Percentiles rank a stretch among this genome's conserved stretches.
Conservation (phyloP, 2,797 vertebrate species). For the Chaenodraco wilsoni region DNA sequence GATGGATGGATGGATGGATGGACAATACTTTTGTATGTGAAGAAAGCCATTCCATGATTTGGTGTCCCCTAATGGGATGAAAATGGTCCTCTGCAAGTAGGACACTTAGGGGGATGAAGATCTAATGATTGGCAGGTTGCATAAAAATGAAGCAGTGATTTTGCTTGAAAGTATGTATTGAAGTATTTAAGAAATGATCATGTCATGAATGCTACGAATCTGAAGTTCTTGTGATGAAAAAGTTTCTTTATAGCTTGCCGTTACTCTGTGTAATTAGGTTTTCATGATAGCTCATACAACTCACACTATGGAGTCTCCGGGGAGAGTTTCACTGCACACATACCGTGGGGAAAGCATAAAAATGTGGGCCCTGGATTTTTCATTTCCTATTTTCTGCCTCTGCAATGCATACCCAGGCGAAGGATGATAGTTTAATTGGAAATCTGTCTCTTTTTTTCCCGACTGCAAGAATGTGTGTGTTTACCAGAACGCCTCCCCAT, state of each 20-base stretch:
- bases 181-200: no score
- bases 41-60: no score
- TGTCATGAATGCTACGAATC: no score
- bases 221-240: no score
- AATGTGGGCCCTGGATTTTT: constrained; percentile 10
- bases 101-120: no score
- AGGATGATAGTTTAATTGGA: constrained; percentile 52
- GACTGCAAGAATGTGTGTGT: constrained; percentile 32
- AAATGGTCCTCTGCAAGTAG: no score
- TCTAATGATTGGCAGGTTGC: no score
- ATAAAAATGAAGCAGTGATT: no score
- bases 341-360: neutral
- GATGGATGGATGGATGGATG: no score
- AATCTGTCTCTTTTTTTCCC: constrained; percentile 16
- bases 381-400: constrained; percentile 36
- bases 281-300: neutral
- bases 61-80: no score
- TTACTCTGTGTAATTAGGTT: constrained; percentile 4
- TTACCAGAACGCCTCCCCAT: constrained; percentile 40
- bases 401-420: constrained; percentile 2
- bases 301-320: neutral
- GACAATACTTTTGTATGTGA: no score
- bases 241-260: neutral
- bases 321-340: neutral
- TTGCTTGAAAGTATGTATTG: no score